These are phyloP conservation scores for Gorsachius magnificus DNA, from an alignment of 2,797 vertebrate species.

Conservation along the genomic window DNA sequence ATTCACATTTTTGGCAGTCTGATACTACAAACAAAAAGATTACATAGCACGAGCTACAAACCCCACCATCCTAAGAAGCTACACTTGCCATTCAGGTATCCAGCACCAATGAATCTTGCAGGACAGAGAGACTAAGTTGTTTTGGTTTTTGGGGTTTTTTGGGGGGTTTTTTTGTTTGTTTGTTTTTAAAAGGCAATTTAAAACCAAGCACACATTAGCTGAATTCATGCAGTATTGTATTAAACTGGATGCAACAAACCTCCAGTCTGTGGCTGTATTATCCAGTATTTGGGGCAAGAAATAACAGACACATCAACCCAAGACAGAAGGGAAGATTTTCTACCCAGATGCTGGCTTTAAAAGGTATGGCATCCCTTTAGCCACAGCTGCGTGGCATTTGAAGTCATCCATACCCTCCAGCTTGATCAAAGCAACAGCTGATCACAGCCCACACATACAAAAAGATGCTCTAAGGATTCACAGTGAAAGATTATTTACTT, in stretches of 20 bases:
- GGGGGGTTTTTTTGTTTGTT: too few species aligned
- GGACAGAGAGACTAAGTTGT: not conserved
- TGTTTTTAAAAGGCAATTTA: not conserved
- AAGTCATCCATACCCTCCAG: not conserved
- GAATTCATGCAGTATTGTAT: not conserved
- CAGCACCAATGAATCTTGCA: not conserved
- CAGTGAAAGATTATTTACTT: not conserved
- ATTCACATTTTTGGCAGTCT: not conserved
- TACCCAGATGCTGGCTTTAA: not conserved
- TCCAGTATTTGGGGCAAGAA: not conserved
- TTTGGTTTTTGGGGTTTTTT: too few species aligned
- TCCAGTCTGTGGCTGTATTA: not conserved
- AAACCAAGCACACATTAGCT: not conserved
- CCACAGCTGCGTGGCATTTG: not conserved
- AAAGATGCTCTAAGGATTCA: not conserved
- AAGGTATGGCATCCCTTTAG: not conserved
- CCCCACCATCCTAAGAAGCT: not conserved
- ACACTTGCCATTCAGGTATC: not conserved
- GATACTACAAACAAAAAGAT: not conserved
- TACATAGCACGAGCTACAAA: not conserved
- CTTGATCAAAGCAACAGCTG: not conserved
- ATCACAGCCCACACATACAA: not conserved
- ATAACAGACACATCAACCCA: not conserved
- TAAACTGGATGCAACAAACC: not conserved
- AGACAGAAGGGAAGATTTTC: not conserved